Evolutionary conservation across 2,888 invertebrate genomes (phyloP), one percentile per base, ranked within the genome.

Genomic region (Hedychridium roseum): DNA sequence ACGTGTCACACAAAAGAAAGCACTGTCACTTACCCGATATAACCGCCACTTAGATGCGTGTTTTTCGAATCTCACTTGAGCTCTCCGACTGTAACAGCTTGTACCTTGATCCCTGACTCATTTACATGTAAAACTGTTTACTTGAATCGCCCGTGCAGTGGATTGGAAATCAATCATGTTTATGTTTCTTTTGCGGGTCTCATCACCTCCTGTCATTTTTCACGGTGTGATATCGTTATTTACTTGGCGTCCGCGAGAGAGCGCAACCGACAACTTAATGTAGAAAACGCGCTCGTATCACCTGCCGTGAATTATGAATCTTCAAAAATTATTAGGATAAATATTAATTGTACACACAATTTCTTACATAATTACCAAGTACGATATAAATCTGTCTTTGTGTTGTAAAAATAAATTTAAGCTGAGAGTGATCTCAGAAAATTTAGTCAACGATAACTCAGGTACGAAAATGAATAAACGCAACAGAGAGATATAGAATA

Each of bases 81-180:
- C 12, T 27, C 12, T 27, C 27, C 12, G 27, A 12, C 9, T 27
- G 9, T 16, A 15, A 40, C 26, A 30, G 31, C 5, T 18, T 49
- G 63, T 40, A 66, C 68, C 50, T 70, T 64, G 63, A 69, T 66
- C 64, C 37, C 56, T 66, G 60, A 65, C 51, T 57, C 66, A 65
- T 60, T 50, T 44, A 39, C 46, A 39, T 18, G 39, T 34, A 18
- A 43, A 44, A 57, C 56, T 61, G 39, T 64, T 62, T 55, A 49
- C 47, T 47, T 11, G 26, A 42, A 35, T 30, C 16, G n/a, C 12
- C 28, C 11, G 48, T 17, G 9, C n/a, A 4, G 16, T 11, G 27
- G 46, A 37, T 46, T 54, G n/a, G n/a, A n/a, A n/a, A n/a, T n/a
- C n/a, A n/a, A n/a, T n/a, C n/a, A n/a, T n/a, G 48, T 39, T 50